These are phyloP conservation scores for Felis catus DNA, from an alignment of 2,113 vertebrate species.

Conservation along the genomic window DNA sequence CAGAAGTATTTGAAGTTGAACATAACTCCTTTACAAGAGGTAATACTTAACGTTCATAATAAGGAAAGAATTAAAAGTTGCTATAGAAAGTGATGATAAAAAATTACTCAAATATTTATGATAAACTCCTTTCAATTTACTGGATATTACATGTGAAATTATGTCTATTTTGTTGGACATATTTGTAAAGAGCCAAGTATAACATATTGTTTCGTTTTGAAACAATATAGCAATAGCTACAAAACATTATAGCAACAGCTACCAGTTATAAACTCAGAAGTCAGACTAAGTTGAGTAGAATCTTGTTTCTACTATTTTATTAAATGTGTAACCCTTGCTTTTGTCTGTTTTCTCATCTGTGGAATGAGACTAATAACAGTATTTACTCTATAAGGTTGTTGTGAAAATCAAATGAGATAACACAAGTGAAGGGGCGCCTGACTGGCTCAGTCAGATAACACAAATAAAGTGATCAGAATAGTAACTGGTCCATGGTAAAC, in stretches of 20 bases:
- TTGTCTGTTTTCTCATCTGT: not conserved
- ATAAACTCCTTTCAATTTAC: constrained; percentile 7
- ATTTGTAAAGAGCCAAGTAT: not conserved
- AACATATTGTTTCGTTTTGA: not conserved
- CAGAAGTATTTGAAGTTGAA: not conserved
- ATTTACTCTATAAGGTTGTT: not conserved
- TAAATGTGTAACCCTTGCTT: not conserved
- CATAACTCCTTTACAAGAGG: not conserved
- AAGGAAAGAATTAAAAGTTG: constrained; percentile 3
- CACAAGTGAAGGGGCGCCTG: not conserved
- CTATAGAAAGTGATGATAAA: not conserved
- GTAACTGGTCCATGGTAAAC: not conserved
- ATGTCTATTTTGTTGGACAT: not conserved
- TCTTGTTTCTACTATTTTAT: not conserved
- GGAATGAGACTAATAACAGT: not conserved
- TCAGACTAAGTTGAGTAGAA: not conserved
- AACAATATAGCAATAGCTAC: not conserved
- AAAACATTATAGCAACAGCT: not conserved
- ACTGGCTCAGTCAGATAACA: not conserved
- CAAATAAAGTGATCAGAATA: not conserved
- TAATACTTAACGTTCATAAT: not conserved
- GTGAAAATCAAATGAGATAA: constrained; percentile 27
- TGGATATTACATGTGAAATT: constrained; percentile 1
- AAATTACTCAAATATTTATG: constrained; percentile 25
- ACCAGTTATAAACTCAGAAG: not conserved